Conservation (phyloP, 2,113 vertebrate genomes). For the Thunnus maccoyii region DNA sequence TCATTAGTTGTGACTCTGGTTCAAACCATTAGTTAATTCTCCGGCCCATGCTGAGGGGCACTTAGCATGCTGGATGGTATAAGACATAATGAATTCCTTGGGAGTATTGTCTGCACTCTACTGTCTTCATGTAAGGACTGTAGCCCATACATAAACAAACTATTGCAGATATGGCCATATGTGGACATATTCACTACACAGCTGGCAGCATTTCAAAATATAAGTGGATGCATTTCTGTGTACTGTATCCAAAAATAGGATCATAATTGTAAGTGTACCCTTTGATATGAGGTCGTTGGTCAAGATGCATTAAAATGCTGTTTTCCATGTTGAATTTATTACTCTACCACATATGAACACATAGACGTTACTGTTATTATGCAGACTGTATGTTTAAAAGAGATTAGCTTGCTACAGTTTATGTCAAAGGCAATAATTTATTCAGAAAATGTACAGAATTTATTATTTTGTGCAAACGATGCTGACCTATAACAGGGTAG, state of each 20-base stretch:
- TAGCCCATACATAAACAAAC: constrained; percentile 14
- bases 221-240: constrained; percentile 6
- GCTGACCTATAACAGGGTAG: constrained; percentile 27
- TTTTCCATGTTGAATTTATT: not conserved
- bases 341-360: not conserved
- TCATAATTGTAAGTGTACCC: not conserved
- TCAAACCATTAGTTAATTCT: constrained; percentile 42
- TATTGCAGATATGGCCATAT: constrained; percentile 16
- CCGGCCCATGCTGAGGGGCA: constrained; percentile 7
- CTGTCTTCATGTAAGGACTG: constrained; percentile 2
- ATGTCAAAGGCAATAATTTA: not conserved
- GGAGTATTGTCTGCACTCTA: constrained; percentile 12
- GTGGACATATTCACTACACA: constrained; percentile 20
- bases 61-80: constrained; percentile 7
- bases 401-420: not conserved
- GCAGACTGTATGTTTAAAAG: not conserved
- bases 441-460: not conserved
- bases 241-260: not conserved
- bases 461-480: not conserved
- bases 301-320: not conserved
- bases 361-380: not conserved
- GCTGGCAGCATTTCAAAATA: constrained; percentile 31
- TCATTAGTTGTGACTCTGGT: constrained; percentile 33
- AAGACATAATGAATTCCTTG: constrained; percentile 12
- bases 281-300: not conserved